phyloP scores from a whole-genome alignment of 2,888 invertebrate genomes.

The Onchidella celtica region DNA sequence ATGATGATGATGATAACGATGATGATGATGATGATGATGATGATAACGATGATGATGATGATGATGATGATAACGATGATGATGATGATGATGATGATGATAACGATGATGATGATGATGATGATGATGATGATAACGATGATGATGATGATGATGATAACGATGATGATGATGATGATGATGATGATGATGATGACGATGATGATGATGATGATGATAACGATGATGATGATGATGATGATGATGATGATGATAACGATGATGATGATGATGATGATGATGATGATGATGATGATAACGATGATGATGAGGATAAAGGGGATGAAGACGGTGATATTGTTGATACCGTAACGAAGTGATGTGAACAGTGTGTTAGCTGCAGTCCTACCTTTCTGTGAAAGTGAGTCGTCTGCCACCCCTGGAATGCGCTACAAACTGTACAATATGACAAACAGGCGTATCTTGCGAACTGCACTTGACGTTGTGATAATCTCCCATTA shows the following conservation, averaged over 20 bases:
- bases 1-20: no score
- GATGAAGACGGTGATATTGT: no score
- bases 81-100: no score
- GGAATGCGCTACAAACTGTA: slow-evolving; percentile 86
- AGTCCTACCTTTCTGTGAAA: slow-evolving; percentile 77
- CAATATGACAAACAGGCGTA: slow-evolving; percentile 84
- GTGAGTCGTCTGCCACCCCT: slow-evolving; percentile 69
- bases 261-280: slow-evolving; percentile 23
- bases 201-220: slow-evolving; percentile 22
- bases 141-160: slow-evolving; percentile 22
- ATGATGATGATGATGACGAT: background rate
- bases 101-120: no score
- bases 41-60: no score
- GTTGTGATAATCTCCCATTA: slow-evolving; percentile 49
- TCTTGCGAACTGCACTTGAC: background rate
- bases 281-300: no score
- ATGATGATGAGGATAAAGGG: no score
- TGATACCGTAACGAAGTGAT: no score
- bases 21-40: no score
- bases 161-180: slow-evolving; percentile 22
- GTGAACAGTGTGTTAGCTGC: background rate
- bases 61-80: no score
- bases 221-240: slow-evolving; percentile 22
- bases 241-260: slow-evolving; percentile 19
- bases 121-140: background rate